phyloP scores from a whole-genome alignment of 2,797 vertebrate species.

The Macropus fuliginosus region DNA sequence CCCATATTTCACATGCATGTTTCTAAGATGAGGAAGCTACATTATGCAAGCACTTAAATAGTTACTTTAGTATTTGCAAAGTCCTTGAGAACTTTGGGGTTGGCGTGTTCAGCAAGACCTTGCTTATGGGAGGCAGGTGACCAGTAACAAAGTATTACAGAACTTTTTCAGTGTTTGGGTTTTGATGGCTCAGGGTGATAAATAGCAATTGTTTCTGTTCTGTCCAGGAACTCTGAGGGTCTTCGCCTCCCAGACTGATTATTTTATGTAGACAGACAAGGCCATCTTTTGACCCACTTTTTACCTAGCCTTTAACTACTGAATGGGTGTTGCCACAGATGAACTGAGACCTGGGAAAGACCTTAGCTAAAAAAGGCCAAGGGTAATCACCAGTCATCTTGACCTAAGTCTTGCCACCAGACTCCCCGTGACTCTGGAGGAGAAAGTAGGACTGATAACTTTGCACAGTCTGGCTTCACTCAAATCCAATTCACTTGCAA shows the following conservation, averaged over 20 bases:
- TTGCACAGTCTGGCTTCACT: neutral
- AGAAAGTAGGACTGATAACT: neutral
- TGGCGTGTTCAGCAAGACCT: neutral
- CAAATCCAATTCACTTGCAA: neutral
- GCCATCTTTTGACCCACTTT: neutral
- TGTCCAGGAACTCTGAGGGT: neutral
- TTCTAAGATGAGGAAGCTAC: constrained; percentile 2
- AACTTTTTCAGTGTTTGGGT: neutral
- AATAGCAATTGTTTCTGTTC: neutral
- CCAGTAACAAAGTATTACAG: neutral
- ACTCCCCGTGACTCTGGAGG: neutral
- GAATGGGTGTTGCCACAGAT: neutral
- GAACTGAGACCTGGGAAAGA: neutral
- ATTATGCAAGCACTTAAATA: neutral
- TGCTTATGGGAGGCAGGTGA: neutral
- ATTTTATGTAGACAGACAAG: neutral
- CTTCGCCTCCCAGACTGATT: neutral
- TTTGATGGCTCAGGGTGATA: neutral
- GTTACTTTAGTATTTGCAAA: neutral
- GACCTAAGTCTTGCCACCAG: neutral
- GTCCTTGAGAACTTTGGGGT: neutral
- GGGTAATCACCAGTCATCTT: neutral
- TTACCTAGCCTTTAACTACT: neutral
- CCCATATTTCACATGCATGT: neutral
- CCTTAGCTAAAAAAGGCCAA: neutral